These are phyloP conservation scores for Globicephala melas DNA, from an alignment of 2,113 vertebrate species.

Conservation along the genomic window DNA sequence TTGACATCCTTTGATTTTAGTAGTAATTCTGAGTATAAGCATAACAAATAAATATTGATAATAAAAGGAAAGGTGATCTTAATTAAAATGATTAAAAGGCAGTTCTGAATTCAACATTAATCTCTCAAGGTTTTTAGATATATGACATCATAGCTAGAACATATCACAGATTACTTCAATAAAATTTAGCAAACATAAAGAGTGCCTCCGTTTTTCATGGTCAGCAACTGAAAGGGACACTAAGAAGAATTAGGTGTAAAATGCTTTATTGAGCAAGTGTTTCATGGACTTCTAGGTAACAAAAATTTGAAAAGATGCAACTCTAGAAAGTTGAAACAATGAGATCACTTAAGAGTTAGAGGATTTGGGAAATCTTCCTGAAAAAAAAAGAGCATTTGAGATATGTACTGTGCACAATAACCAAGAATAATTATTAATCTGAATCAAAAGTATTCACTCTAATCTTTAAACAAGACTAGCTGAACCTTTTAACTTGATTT, in stretches of 20 bases:
- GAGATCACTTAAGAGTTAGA: background rate
- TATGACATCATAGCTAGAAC: background rate
- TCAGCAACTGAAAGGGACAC: background rate
- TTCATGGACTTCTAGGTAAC: background rate
- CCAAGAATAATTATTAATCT: conserved; percentile 20
- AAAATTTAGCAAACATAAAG: background rate
- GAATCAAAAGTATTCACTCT: background rate
- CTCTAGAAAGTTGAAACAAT: background rate
- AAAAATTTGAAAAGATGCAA: background rate
- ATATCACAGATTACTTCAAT: background rate
- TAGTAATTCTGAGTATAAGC: background rate
- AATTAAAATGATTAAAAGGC: background rate
- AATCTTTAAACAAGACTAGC: background rate
- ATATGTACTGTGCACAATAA: background rate
- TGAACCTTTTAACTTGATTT: background rate
- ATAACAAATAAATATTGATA: background rate
- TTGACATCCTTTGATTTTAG: background rate
- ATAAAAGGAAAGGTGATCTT: background rate
- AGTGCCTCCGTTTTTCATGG: background rate
- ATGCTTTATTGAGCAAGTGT: background rate
- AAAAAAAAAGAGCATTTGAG: background rate
- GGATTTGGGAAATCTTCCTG: background rate
- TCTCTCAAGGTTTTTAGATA: background rate
- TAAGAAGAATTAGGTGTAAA: background rate
- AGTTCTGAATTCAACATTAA: background rate